Base-by-base conservation (phyloP, 1,140 invertebrate genomes). In the Streblospio benedicti region DNA sequence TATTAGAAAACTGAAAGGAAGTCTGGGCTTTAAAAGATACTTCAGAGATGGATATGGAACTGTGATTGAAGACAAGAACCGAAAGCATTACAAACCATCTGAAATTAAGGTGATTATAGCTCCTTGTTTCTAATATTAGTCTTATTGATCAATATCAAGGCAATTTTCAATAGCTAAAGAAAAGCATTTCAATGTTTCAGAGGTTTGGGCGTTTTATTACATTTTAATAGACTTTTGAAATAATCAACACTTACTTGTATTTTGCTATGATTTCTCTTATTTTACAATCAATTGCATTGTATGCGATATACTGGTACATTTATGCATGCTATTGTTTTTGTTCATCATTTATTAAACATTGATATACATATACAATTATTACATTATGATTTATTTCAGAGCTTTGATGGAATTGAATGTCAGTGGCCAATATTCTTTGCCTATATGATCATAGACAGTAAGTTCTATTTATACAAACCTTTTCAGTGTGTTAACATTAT, bases 361-460 rank as follows among this genome's bases (percentile, higher is more conserved):
- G n/a, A 41, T n/a, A 12, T 12, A 18, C 35, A 12, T 9, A 9
- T 38, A n/a, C n/a, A 38, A 38, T 38, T 9, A 38, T n/a, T n/a
- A 14, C 14, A 0, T 61, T 49, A 31, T 55, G 55, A 61, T 61
- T 57, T 51, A 32, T 76, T 78, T 30, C 72, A 97, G 83, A 86
- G 93, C 69, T 99, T 97, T 80, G 93, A 97, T 73, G 88, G 89
- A 23, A 85, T 98, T 43, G 96, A 99, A 80, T 92, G 90, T 71
- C 93, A 99, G 79, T 99, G 96, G 93, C 96, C 96, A 0, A 73
- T 99, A 14, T 97, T 98, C 80, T 95, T 88, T 71, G 86, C 93
- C 25, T 90, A 89, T 73, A 89, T 98, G 86, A 90, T 97, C 31
- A 94, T 98, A 64, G 93, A 97, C 78, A 91, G 93, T 60, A 87